Conservation (phyloP, 2,797 vertebrate genomes). For the Chiloscyllium punctatum region DNA sequence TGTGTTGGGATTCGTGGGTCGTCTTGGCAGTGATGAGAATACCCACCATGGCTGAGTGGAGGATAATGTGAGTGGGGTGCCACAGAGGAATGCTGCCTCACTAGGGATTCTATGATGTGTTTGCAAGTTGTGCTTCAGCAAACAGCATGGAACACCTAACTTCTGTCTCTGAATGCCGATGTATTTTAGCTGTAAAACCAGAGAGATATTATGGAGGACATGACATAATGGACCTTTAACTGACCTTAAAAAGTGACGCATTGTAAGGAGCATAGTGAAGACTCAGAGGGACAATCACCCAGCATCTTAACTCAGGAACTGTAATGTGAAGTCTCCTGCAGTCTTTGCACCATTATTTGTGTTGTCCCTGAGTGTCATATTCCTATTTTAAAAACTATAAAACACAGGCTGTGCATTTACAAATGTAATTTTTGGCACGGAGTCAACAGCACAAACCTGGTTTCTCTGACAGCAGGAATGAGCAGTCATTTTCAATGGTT, state of each 20-base stretch:
- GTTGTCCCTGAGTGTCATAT: background rate
- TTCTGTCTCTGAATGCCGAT: background rate
- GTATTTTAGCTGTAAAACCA: background rate
- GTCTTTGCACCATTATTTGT: background rate
- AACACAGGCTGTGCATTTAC: background rate
- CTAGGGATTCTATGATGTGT: too few relatives aligned
- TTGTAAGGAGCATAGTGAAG: background rate
- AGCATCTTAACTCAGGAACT: background rate
- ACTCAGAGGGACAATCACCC: background rate
- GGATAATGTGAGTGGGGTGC: too few relatives aligned
- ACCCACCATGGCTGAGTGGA: too few relatives aligned
- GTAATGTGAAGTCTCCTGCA: background rate
- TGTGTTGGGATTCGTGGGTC: too few relatives aligned
- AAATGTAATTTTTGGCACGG: background rate
- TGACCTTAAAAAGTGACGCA: background rate
- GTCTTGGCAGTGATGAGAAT: too few relatives aligned
- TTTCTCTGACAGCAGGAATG: background rate
- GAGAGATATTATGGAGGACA: background rate
- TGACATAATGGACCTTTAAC: background rate
- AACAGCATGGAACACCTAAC: too few relatives aligned
- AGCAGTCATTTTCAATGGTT: background rate
- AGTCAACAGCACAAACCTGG: background rate
- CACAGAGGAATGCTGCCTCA: too few relatives aligned
- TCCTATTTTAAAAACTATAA: background rate
- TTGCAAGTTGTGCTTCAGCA: too few relatives aligned